Conservation (phyloP, 2,888 invertebrate genomes). For the Malthinus flaveolus region DNA sequence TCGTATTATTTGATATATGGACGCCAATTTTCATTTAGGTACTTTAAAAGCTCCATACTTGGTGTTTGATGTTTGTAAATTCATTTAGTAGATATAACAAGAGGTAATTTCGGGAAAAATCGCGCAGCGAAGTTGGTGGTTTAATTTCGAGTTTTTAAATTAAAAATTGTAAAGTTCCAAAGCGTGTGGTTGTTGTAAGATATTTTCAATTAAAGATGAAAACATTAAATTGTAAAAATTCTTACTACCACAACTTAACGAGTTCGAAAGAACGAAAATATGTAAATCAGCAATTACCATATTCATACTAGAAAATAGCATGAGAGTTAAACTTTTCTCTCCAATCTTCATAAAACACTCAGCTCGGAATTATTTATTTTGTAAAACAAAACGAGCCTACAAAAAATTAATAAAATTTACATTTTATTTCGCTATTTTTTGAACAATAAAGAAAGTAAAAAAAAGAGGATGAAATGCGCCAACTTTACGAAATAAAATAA, state of each 20-base stretch:
- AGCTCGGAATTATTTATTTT: constrained; percentile 8
- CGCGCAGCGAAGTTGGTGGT: too few relatives aligned
- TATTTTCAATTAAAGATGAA: not conserved
- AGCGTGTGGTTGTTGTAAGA: not conserved
- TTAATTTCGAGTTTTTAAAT: too few relatives aligned
- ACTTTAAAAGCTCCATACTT: too few relatives aligned
- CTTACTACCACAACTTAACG: constrained; percentile 4
- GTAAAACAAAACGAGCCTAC: not conserved
- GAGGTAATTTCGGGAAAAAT: not conserved
- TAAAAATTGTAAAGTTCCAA: too few relatives aligned
- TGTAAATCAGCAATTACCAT: constrained; percentile 23
- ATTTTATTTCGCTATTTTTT: not conserved
- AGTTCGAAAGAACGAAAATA: constrained; percentile 9
- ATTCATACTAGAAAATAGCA: constrained; percentile 19
- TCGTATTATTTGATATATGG: too few relatives aligned
- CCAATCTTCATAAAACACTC: constrained; percentile 12
- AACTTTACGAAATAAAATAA: not conserved
- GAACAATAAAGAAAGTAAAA: not conserved
- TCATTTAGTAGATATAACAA: not conserved
- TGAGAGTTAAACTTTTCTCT: constrained; percentile 10
- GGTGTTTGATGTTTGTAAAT: too few relatives aligned
- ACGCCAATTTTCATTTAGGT: too few relatives aligned
- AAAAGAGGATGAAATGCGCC: not conserved
- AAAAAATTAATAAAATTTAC: constrained; percentile 8
- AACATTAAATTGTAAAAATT: not conserved